Evolutionary conservation across 1,140 invertebrate genomes (phyloP).

Genomic region (Camponotus vicinus): DNA sequence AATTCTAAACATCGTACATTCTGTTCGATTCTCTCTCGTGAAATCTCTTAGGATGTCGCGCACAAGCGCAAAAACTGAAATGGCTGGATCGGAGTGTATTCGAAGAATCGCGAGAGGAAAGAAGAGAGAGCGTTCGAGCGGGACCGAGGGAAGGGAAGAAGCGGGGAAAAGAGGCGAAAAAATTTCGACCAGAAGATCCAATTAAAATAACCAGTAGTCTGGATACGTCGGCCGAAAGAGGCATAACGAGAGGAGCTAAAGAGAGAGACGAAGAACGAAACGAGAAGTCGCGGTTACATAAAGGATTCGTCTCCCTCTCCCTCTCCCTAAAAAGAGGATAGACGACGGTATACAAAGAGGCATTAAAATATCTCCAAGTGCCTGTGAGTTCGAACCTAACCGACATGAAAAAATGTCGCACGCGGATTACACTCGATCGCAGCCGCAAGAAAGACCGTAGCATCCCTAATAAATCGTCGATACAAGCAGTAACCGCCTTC

Average conservation of each 20-base stretch:
- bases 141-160: neutral
- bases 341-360: constrained; percentile 81
- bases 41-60: constrained; percentile 36
- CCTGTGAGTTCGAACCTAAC: constrained; percentile 41
- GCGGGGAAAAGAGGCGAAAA: constrained; percentile 74
- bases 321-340: constrained; percentile 32
- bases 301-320: constrained; percentile 51
- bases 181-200: constrained; percentile 85
- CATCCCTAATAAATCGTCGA: constrained; percentile 31
- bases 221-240: constrained; percentile 72
- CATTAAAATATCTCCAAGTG: constrained; percentile 83
- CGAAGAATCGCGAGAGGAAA: constrained; percentile 30
- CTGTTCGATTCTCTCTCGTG: constrained; percentile 19
- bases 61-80: constrained; percentile 63
- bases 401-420: constrained; percentile 65
- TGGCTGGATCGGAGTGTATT: constrained; percentile 10
- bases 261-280: constrained; percentile 73
- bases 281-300: constrained; percentile 69
- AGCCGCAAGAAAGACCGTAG: neutral
- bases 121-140: neutral
- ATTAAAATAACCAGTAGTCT: constrained; percentile 85
- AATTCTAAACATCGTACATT: constrained; percentile 50
- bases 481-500: neutral
- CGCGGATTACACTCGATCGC: constrained; percentile 61
- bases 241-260: constrained; percentile 71